Percentiles rank a stretch among this genome's conserved stretches.
These are phyloP conservation scores for Pemphigus obesinymphae DNA, from an alignment of 1,140 invertebrate species.

Conservation along the genomic window DNA sequence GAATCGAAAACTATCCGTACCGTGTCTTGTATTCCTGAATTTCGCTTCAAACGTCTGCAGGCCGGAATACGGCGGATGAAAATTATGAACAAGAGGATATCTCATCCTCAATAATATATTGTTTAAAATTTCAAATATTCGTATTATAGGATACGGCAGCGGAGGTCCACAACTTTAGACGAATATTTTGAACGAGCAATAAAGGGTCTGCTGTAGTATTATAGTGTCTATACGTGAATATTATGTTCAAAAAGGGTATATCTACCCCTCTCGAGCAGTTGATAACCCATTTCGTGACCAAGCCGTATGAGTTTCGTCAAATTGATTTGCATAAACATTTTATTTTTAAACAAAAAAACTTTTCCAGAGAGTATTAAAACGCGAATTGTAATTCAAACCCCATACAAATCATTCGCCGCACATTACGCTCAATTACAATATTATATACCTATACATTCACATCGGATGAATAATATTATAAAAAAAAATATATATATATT, in stretches of 20 bases:
- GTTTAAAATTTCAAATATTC: constrained; percentile 13
- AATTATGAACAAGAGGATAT: background rate
- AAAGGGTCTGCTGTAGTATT: background rate
- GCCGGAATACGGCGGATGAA: background rate
- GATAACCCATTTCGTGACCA: background rate
- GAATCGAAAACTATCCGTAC: background rate
- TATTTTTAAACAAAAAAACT: background rate
- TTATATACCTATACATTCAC: no score
- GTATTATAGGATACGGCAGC: background rate
- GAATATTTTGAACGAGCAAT: background rate
- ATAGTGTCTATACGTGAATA: background rate
- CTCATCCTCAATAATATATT: no score
- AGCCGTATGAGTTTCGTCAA: background rate
- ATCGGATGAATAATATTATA: no score
- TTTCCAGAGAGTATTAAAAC: background rate
- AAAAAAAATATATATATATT: no score
- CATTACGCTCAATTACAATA: no score
- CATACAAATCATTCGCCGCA: background rate
- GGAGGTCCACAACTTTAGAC: background rate
- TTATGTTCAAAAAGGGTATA: background rate
- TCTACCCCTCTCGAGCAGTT: background rate
- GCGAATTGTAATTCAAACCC: background rate
- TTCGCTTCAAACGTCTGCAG: background rate
- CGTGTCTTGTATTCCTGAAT: background rate
- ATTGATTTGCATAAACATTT: background rate